Base-by-base conservation (phyloP, 2,113 vertebrate genomes). In the Excalfactoria chinensis region DNA sequence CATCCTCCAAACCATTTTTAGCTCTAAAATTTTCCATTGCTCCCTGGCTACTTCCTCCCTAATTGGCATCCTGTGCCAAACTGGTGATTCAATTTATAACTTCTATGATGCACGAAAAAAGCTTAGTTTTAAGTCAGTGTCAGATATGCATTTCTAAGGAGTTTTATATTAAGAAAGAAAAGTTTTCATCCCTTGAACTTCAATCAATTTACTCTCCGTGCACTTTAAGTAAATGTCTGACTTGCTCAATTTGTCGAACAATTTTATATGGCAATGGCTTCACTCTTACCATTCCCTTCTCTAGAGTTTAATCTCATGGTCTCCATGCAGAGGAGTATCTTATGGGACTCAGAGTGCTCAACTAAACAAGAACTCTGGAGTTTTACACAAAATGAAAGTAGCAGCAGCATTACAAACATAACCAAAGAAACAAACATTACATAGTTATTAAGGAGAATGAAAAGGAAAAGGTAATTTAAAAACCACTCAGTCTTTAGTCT, bases 221-320 rank as follows among this genome's bases (percentile, higher is more conserved):
- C 30, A 76, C 40, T 80, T 70, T 1, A 1, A 85, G 75, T 74
- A 95, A 87, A 89, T 93, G 91, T 83, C 48, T 92, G 72, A 86
- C 82, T 64, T 86, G 5, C 84, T 91, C 91, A 92, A 93, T 93
- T 90, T 90, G 55, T 90, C 89, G 93, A 79, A 92, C 67, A 93
- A 76, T 91, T 87, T 60, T 75, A 0, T 56, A 74, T 70, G 71
- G 80, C 78, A 95, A 67, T 73, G 59, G 40, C 63, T 90, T 72
- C 1, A 0, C 44, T 69, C 56, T 81, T 77, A 67, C 71, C 87
- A 78, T 81, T 96, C 71, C 53, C 37, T 85, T 23, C 84, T 93
- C 81, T 43, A 13, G 59, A 90, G 67, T 67, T 41, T 69, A 73
- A 89, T 63, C 59, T 72, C 63, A 41, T 56, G 28, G 58, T 76